A percentile compares a stretch with the other conserved stretches of the same genome.
Conservation (phyloP, 2,888 invertebrate genomes). For the Dicycla oo region DNA sequence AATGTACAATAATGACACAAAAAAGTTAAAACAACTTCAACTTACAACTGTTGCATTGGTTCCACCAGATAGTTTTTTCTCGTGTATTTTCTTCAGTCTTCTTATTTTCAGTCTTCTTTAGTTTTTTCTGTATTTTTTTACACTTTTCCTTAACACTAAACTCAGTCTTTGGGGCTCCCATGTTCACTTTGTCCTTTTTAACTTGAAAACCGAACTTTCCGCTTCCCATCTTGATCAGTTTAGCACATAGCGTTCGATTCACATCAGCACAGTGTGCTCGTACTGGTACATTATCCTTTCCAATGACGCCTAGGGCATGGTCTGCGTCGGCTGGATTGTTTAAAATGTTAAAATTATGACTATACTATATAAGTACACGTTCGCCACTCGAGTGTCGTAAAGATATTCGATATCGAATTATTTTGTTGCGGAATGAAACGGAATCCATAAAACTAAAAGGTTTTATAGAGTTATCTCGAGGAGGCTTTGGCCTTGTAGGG, state of each 20-base stretch:
- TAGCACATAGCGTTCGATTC: conserved; percentile 71
- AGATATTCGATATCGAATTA: conserved; percentile 85
- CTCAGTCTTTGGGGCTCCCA: conserved; percentile 82
- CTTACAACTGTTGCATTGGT: conserved; percentile 88
- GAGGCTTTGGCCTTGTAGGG: conserved; percentile 86
- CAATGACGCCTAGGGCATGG: conserved; percentile 71
- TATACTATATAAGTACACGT: conserved; percentile 75
- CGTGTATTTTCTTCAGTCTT: conserved; percentile 84
- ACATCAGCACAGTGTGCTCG: conserved; percentile 60
- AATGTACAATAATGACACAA: conserved; percentile 21
- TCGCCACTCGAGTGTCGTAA: conserved; percentile 81
- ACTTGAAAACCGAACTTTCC: conserved; percentile 85
- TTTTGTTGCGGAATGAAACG: conserved; percentile 85
- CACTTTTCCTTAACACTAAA: conserved; percentile 88
- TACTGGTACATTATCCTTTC: conserved; percentile 72
- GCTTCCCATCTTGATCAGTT: conserved; percentile 84
- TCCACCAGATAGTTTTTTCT: conserved; percentile 89
- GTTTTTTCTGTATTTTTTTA: conserved; percentile 86
- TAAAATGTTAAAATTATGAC: conserved; percentile 75
- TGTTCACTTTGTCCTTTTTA: conserved; percentile 85
- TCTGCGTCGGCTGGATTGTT: conserved; percentile 69
- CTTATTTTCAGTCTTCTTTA: conserved; percentile 88
- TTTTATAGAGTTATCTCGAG: conserved; percentile 87
- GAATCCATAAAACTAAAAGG: conserved; percentile 87
- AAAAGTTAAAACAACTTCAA: conserved; percentile 59